These are phyloP conservation scores for Drosophila orosa DNA, from an alignment of 1,140 invertebrate species.

Conservation along the genomic window DNA sequence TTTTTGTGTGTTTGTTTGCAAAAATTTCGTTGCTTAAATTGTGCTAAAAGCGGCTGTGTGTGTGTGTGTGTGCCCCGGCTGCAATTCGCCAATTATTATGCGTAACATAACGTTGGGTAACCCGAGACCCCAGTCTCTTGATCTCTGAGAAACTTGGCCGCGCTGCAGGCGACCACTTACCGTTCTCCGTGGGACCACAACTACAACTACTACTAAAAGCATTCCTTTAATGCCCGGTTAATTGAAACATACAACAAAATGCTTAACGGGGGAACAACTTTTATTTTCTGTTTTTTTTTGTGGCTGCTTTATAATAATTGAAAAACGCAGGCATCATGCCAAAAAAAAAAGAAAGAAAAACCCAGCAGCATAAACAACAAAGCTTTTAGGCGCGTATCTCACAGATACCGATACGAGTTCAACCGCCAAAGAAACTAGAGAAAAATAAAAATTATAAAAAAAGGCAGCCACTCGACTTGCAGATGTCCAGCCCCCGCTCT, in stretches of 20 bases:
- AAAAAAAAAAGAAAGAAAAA: constrained; percentile 23
- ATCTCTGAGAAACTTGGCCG: constrained; percentile 16
- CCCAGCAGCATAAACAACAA: constrained; percentile 67
- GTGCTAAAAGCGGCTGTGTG: constrained; percentile 2
- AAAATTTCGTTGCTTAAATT: constrained; percentile 17
- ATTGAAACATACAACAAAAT: constrained; percentile 63
- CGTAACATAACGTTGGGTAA: constrained; percentile 74
- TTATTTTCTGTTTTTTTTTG: constrained; percentile 1
- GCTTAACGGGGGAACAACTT: constrained; percentile 33
- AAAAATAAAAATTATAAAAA: constrained; percentile 1
- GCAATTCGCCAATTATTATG: constrained; percentile 64
- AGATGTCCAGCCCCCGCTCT: constrained; percentile 16
- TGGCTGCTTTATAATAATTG: constrained; percentile 55
- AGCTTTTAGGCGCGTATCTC: constrained; percentile 78
- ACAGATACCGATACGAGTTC: constrained; percentile 52
- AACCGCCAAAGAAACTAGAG: background rate
- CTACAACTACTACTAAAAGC: constrained; percentile 58
- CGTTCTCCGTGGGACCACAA: constrained; percentile 30
- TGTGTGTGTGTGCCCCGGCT: too few relatives aligned
- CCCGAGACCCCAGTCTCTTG: constrained; percentile 5
- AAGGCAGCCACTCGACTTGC: constrained; percentile 29
- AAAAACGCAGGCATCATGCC: constrained; percentile 73
- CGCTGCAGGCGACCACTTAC: constrained; percentile 49
- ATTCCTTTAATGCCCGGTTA: constrained; percentile 79
- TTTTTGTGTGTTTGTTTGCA: constrained; percentile 18